Conservation (phyloP, 1,140 invertebrate species). For the Maconellicoccus hirsutus region DNA sequence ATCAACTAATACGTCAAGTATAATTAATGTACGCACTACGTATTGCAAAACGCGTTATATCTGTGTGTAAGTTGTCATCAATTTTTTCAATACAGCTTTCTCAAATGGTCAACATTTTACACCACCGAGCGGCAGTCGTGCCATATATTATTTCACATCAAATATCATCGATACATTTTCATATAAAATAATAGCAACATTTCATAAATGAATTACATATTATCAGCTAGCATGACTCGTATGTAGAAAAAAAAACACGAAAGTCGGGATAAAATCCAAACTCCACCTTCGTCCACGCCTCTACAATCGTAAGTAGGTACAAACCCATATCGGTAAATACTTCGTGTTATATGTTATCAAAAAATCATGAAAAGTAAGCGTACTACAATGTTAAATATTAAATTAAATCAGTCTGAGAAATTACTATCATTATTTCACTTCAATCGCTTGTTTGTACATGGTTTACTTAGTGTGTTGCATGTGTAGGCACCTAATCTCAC, state of each 20-base stretch:
- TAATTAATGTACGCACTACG: background rate
- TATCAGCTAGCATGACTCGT: background rate
- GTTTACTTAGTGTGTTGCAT: too few relatives aligned
- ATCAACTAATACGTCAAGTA: background rate
- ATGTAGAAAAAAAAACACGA: background rate
- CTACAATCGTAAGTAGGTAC: background rate
- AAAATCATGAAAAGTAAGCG: background rate
- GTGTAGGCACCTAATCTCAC: too few relatives aligned
- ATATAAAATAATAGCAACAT: background rate
- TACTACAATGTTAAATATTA: too few relatives aligned
- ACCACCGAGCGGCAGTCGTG: too few relatives aligned
- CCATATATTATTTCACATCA: too few relatives aligned
- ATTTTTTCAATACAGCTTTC: background rate
- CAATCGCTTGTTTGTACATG: too few relatives aligned
- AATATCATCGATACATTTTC: background rate
- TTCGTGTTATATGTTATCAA: background rate
- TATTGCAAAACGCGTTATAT: background rate
- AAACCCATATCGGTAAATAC: background rate
- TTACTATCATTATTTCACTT: too few relatives aligned
- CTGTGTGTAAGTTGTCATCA: background rate
- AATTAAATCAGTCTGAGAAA: too few relatives aligned
- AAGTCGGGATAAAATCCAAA: background rate
- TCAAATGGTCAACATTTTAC: background rate
- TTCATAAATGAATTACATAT: background rate
- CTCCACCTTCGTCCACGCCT: slow-evolving; percentile 6